phyloP scores from a whole-genome alignment of 1,140 invertebrate genomes.

The Drosophila takahashii region DNA sequence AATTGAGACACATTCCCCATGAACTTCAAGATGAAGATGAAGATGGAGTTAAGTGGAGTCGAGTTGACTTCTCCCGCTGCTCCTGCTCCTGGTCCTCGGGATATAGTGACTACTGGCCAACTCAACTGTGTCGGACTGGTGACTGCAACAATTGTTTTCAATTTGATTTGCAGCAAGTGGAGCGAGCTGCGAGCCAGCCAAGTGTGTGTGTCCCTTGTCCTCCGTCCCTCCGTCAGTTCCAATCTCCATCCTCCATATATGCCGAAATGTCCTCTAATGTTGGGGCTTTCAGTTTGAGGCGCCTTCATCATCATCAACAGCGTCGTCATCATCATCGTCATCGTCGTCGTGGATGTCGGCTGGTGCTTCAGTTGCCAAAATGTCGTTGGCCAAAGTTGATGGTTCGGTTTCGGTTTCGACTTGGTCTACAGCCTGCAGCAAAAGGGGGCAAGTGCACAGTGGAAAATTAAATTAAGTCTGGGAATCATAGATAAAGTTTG shows the following conservation, averaged over 20 bases:
- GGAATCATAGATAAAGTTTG: neutral
- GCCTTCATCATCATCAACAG: slow-evolving; percentile 38
- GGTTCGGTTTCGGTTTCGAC: slow-evolving; percentile 35
- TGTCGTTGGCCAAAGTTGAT: slow-evolving; percentile 64
- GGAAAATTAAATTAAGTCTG: neutral
- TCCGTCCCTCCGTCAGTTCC: neutral
- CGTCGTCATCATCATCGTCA: slow-evolving; percentile 18
- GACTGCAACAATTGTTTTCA: slow-evolving; percentile 72
- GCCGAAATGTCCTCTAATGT: slow-evolving; percentile 24
- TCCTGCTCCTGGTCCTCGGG: neutral
- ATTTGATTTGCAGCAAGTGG: slow-evolving; percentile 76
- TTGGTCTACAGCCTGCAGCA: slow-evolving; percentile 43
- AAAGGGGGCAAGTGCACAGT: slow-evolving; percentile 29
- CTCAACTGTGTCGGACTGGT: slow-evolving; percentile 63
- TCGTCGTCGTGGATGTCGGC: slow-evolving; percentile 12
- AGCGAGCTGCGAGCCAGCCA: slow-evolving; percentile 48
- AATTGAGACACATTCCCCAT: slow-evolving; percentile 33
- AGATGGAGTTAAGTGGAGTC: slow-evolving; percentile 21
- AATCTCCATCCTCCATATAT: neutral
- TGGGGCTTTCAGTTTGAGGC: slow-evolving; percentile 41
- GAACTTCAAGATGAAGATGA: slow-evolving; percentile 10
- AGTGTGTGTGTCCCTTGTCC: slow-evolving; percentile 15
- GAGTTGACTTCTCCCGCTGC: slow-evolving; percentile 14
- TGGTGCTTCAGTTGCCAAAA: slow-evolving; percentile 63
- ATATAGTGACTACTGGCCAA: slow-evolving; percentile 56